Conservation (phyloP, 2,797 vertebrate species). For the Pangasius krempfi region DNA sequence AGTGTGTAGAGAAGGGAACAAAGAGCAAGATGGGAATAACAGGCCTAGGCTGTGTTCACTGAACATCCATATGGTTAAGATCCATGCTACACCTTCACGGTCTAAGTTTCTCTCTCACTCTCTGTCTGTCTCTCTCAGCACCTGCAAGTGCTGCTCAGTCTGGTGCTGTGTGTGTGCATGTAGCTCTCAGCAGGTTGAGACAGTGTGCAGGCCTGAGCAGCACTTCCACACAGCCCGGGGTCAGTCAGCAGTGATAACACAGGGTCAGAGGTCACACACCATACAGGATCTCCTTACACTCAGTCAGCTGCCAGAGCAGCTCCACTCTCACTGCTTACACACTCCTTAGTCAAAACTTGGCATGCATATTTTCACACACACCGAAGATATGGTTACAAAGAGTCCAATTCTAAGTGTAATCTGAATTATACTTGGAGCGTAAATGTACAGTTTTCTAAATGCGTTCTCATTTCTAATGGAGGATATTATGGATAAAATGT, state of each 20-base stretch:
- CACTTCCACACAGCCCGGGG: conserved; percentile 56
- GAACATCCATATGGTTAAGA: conserved; percentile 13
- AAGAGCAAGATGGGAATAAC: neutral
- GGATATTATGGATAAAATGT: neutral
- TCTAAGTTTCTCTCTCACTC: conserved; percentile 1
- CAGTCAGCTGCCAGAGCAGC: conserved; percentile 24
- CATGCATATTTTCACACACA: conserved; percentile 14
- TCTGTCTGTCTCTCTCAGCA: conserved; percentile 30
- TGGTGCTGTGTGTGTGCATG: conserved; percentile 24
- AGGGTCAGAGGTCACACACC: conserved; percentile 58
- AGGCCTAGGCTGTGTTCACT: neutral
- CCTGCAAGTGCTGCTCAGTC: conserved; percentile 47
- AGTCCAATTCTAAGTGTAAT: conserved; percentile 16
- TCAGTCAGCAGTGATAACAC: conserved; percentile 57
- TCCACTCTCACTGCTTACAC: conserved; percentile 34
- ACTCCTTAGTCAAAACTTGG: conserved; percentile 24
- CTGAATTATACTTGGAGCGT: neutral
- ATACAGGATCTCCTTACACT: conserved; percentile 51
- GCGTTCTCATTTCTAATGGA: neutral
- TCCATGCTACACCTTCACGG: neutral
- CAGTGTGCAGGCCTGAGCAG: conserved; percentile 58
- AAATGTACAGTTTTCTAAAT: neutral
- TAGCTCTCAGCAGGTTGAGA: conserved; percentile 54
- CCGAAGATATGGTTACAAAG: conserved; percentile 11
- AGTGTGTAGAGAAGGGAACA: neutral